Base-by-base conservation (phyloP, 2,113 vertebrate species). In the Nyctereutes procyonoides region DNA sequence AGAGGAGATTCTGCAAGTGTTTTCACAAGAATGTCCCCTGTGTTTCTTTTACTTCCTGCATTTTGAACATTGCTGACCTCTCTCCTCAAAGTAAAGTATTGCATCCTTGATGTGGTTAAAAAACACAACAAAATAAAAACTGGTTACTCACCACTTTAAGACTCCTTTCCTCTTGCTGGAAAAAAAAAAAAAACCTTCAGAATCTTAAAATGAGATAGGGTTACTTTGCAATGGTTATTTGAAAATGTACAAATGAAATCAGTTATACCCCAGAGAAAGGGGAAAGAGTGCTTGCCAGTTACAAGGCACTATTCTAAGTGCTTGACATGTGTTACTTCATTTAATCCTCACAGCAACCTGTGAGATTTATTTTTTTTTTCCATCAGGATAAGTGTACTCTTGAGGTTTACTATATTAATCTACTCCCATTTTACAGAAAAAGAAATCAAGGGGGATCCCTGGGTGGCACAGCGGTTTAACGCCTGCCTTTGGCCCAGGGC, bases 51-150 rank as follows among this genome's bases (percentile, higher is more conserved):
- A 35, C 85, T 94, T 93, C 96, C 96, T 95, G 81, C 43, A n/a
- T 97, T 96, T 93, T 55, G 80, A 83, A 95, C 76, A 85, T n/a
- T 71, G 87, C 74, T 96, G 65, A 94, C 90, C 65, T 96, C 43
- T 76, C 62, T 93, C 90, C 86, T 92, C 88, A 73, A 85, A 97
- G 88, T 76, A 86, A 93, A 90, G 79, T 62, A 82, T 32, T 77
- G 43, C 83, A 87, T 95, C 60, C 87, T 93, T 89, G 87, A 95
- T 95, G 58, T 83, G 94, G 73, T 91, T 91, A 19, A 88, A 91
- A 55, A 67, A 56, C 71, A 91, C 55, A 81, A 51, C 32, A 89
- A 91, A 86, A 93, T 69, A 73, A 94, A 93, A 96, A 77, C 73
- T 38, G 22, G 74, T 58, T 65, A 48, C 17, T 87, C 51, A 55